These are phyloP conservation scores for Anisognathus igniventris DNA, from an alignment of 2,797 vertebrate species.

Conservation along the genomic window DNA sequence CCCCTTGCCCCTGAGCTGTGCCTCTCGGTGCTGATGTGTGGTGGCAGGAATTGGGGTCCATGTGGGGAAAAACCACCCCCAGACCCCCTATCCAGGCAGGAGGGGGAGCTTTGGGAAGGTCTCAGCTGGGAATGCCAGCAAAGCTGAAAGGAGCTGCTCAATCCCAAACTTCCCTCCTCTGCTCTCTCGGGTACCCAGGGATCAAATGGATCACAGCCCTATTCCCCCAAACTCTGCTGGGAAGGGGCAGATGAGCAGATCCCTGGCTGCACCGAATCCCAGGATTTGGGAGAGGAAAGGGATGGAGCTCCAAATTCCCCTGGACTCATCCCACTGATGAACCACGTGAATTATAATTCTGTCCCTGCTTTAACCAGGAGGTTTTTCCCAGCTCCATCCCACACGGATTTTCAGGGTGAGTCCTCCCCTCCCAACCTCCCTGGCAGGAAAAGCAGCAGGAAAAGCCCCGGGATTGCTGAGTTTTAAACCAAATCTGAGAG, in stretches of 20 bases:
- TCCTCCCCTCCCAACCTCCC: background rate
- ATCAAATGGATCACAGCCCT: background rate
- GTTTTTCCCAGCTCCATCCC: background rate
- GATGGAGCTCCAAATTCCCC: background rate
- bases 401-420: background rate
- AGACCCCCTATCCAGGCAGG: accelerated
- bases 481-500: slow-evolving; percentile 25
- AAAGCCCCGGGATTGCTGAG: background rate
- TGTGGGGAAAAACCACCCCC: background rate
- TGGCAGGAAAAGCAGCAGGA: background rate
- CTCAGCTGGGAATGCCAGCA: background rate
- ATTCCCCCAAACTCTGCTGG: accelerated
- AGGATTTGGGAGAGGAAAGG: background rate
- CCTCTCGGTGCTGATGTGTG: background rate
- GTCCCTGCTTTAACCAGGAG: background rate
- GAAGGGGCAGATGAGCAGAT: background rate
- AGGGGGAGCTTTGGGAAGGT: background rate
- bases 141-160: background rate
- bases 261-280: background rate
- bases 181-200: background rate
- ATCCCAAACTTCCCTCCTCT: background rate
- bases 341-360: background rate
- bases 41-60: background rate
- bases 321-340: background rate
- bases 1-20: background rate